Conservation (phyloP, 2,797 vertebrate genomes). For the Orestias chungarensis region DNA sequence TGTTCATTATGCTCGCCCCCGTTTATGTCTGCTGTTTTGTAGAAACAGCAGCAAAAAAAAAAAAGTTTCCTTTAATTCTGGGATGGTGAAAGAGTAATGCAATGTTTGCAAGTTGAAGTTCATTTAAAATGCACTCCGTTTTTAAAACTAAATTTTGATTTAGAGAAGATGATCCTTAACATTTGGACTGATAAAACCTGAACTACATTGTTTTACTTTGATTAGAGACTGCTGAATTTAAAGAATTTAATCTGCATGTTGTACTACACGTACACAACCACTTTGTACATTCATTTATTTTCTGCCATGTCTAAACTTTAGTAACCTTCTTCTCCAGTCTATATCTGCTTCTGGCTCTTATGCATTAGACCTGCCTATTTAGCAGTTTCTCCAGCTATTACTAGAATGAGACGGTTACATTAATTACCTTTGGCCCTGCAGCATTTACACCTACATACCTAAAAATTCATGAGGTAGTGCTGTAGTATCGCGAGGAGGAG, state of each 20-base stretch:
- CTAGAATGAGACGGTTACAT: constrained; percentile 44
- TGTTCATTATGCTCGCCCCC: no score
- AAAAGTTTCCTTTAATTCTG: not conserved
- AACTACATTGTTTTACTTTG: not conserved
- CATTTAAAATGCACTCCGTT: not conserved
- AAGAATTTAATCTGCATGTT: not conserved
- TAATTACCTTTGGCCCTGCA: constrained; percentile 49
- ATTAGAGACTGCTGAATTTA: not conserved
- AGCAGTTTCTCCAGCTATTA: constrained; percentile 44
- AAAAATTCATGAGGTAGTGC: constrained; percentile 7
- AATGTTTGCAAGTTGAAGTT: not conserved
- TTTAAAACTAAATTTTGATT: not conserved
- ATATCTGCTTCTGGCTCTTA: not conserved
- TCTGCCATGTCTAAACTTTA: not conserved
- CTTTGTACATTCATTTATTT: not conserved
- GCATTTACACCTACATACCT: constrained; percentile 5
- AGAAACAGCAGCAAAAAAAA: not conserved
- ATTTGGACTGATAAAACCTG: not conserved
- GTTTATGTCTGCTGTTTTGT: no score
- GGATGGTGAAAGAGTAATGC: not conserved
- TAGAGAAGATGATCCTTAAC: not conserved
- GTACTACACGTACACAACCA: not conserved
- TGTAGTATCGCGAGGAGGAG: no score
- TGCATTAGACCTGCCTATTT: constrained; percentile 41
- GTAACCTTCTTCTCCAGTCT: not conserved